Percentiles rank a stretch among this genome's conserved stretches.
phyloP scores from a whole-genome alignment of 2,113 vertebrate genomes.

The Bothrops jararaca region DNA sequence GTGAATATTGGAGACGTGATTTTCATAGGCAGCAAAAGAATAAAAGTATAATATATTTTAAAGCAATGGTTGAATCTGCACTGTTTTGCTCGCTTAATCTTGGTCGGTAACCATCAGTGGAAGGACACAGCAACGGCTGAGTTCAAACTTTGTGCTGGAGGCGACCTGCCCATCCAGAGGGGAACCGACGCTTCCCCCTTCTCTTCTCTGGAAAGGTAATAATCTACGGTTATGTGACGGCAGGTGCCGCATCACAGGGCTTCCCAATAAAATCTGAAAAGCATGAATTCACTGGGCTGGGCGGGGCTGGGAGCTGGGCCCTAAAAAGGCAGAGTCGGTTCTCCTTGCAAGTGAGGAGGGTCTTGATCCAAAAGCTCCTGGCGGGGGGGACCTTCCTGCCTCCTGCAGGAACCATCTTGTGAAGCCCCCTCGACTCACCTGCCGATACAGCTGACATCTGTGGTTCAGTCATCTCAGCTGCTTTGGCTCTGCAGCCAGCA shows the following conservation, averaged over 20 bases:
- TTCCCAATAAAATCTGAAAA: neutral
- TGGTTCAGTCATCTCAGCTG: constrained; percentile 69
- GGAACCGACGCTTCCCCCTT: neutral
- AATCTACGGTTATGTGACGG: neutral
- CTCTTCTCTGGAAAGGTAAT: neutral
- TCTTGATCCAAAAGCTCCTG: neutral
- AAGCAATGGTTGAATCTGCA: neutral
- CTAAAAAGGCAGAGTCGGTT: neutral
- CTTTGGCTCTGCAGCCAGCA: constrained; percentile 66
- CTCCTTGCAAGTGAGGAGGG: neutral
- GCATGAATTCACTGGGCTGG: neutral
- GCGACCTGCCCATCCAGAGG: neutral
- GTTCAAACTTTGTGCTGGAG: neutral
- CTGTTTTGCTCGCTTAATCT: neutral
- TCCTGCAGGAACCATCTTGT: constrained; percentile 20
- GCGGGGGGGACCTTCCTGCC: neutral
- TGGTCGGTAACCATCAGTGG: neutral
- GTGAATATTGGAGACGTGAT: neutral
- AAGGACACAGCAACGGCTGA: neutral
- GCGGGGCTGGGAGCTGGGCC: neutral
- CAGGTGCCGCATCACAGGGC: neutral
- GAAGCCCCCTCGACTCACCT: constrained; percentile 51
- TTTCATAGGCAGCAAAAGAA: neutral
- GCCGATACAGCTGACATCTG: constrained; percentile 57
- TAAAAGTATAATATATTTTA: neutral